phyloP scores from a whole-genome alignment of 1,140 invertebrate species.

The Macrosteles quadrilineatus region DNA sequence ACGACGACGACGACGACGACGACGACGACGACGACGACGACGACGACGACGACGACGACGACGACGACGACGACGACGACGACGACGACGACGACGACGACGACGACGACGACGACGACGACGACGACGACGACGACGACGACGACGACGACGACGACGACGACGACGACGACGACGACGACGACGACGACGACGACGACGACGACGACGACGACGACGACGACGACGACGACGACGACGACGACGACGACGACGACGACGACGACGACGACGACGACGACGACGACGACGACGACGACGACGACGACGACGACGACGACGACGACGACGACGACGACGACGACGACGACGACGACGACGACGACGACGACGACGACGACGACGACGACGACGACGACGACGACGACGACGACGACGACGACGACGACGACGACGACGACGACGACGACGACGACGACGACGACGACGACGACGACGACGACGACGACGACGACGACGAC shows the following conservation, averaged over 20 bases:
- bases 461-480: conserved; percentile 1
- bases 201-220: conserved; percentile 1
- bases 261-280: conserved; percentile 1
- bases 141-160: conserved; percentile 1
- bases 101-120: conserved; percentile 1
- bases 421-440: conserved; percentile 1
- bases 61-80: conserved; percentile 1
- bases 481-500: conserved; percentile 1
- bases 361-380: conserved; percentile 1
- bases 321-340: conserved; percentile 1
- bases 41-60: conserved; percentile 1
- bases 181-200: conserved; percentile 1
- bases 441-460: conserved; percentile 1
- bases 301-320: conserved; percentile 1
- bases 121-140: conserved; percentile 1
- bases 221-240: conserved; percentile 1
- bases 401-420: conserved; percentile 1
- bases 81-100: conserved; percentile 1
- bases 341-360: conserved; percentile 1
- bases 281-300: conserved; percentile 1
- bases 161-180: conserved; percentile 1
- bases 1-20: conserved; percentile 1
- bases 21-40: conserved; percentile 1
- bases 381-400: conserved; percentile 1
- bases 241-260: conserved; percentile 1